Evolutionary conservation across 2,113 vertebrate genomes (phyloP).

Genomic region (Tinamus guttatus): DNA sequence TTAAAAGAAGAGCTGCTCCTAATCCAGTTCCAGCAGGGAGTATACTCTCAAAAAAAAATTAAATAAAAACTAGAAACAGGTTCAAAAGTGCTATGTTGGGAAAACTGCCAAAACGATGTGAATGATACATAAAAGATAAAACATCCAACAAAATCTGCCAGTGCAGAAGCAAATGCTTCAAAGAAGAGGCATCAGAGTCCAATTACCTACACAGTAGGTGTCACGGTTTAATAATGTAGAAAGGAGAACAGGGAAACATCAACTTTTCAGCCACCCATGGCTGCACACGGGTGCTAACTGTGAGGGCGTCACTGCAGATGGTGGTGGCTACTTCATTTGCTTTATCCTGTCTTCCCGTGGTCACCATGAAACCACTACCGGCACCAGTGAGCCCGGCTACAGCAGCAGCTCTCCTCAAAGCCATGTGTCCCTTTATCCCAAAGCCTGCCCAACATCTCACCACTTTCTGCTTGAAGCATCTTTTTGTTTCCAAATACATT

Average conservation of each 20-base stretch:
- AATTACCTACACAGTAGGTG: neutral
- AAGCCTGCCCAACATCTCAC: neutral
- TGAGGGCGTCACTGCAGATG: rapidly evolving
- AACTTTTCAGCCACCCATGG: neutral
- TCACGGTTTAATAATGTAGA: neutral
- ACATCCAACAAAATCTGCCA: slow-evolving; percentile 1
- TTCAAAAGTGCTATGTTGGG: neutral
- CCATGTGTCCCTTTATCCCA: neutral
- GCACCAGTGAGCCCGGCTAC: neutral
- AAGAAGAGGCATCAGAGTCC: neutral
- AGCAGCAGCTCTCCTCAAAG: neutral
- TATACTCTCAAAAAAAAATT: neutral
- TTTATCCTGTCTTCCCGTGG: neutral
- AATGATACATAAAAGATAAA: slow-evolving; percentile 43
- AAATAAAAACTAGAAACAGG: neutral
- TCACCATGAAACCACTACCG: neutral
- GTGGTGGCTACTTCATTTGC: rapidly evolving
- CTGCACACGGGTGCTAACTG: neutral
- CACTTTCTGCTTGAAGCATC: neutral
- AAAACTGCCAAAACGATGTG: neutral
- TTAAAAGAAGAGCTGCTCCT: neutral
- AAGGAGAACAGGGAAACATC: neutral
- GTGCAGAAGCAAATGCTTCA: neutral
- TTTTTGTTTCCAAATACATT: neutral
- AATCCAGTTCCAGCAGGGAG: neutral